Conservation (phyloP, 2,888 invertebrate genomes). For the Trypoxylon attenuatum region DNA sequence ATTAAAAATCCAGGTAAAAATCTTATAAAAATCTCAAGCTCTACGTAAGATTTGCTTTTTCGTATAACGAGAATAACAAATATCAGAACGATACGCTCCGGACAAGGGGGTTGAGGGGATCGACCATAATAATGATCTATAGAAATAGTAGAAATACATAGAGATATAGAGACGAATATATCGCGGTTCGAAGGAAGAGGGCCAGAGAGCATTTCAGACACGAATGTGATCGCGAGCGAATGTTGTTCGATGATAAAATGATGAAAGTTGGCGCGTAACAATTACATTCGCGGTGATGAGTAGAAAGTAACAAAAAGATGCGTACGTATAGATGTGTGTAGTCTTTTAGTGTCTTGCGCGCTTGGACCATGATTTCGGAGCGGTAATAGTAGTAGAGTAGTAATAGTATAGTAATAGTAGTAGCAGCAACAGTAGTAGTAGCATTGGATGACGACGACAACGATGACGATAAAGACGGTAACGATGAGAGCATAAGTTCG, state of each 20-base stretch:
- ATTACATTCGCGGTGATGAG: constrained; percentile 26
- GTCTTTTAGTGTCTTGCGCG: constrained; percentile 53
- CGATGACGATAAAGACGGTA: constrained; percentile 25
- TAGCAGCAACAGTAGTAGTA: too few relatives aligned
- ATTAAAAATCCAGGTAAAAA: constrained; percentile 11
- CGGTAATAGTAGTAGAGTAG: too few relatives aligned
- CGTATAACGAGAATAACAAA: too few relatives aligned
- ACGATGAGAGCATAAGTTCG: constrained; percentile 20
- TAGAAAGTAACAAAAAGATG: constrained; percentile 25
- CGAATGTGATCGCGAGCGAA: constrained; percentile 24
- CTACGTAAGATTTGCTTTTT: too few relatives aligned
- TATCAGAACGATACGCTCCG: too few relatives aligned
- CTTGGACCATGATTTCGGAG: constrained; percentile 48
- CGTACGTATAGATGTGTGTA: constrained; percentile 18
- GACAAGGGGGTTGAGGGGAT: too few relatives aligned
- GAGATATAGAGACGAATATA: too few relatives aligned
- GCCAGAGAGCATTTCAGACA: constrained; percentile 20
- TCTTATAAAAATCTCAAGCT: too few relatives aligned
- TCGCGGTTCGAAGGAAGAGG: constrained; percentile 3
- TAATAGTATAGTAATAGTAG: too few relatives aligned
- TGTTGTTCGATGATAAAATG: constrained; percentile 34
- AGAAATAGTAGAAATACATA: too few relatives aligned
- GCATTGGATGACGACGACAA: constrained; percentile 30
- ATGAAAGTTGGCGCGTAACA: constrained; percentile 23
- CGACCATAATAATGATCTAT: too few relatives aligned